Evolutionary conservation across 1,140 invertebrate species (phyloP).

Genomic region (Penaeus chinensis): DNA sequence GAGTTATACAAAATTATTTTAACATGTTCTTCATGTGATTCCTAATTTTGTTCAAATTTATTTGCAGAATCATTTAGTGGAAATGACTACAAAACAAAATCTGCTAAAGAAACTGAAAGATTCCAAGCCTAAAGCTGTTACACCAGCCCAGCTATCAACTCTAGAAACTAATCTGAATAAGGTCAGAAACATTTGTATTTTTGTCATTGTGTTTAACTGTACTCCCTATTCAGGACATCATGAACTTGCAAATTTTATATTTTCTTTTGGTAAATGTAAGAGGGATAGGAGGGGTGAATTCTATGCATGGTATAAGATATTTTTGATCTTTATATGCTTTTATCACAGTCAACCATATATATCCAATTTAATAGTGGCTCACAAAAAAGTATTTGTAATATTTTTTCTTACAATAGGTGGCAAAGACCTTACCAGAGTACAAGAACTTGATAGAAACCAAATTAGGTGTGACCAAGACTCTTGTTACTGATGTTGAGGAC

Average conservation of each 20-base stretch:
- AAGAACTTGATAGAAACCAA: constrained; percentile 41
- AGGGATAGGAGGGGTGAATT: no score
- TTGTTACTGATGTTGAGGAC: constrained; percentile 43
- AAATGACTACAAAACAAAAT: constrained; percentile 72
- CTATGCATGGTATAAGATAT: no score
- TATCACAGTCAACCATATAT: no score
- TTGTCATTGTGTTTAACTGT: background rate
- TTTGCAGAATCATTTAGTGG: constrained; percentile 78
- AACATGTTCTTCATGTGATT: background rate
- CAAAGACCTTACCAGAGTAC: constrained; percentile 32
- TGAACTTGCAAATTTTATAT: no score
- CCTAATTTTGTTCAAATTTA: constrained; percentile 45
- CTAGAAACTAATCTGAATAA: constrained; percentile 44
- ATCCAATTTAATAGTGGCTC: no score
- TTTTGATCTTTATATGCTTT: no score
- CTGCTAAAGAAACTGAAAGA: constrained; percentile 73
- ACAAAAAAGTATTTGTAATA: background rate
- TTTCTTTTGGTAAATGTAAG: no score
- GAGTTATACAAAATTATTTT: background rate
- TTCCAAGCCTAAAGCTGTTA: constrained; percentile 67
- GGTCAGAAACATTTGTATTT: constrained; percentile 9
- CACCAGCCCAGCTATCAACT: constrained; percentile 36
- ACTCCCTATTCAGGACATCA: background rate
- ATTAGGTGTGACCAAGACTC: constrained; percentile 40
- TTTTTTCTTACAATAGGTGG: constrained; percentile 27